Base-by-base conservation (phyloP, 2,888 invertebrate genomes). In the Noctua janthina region DNA sequence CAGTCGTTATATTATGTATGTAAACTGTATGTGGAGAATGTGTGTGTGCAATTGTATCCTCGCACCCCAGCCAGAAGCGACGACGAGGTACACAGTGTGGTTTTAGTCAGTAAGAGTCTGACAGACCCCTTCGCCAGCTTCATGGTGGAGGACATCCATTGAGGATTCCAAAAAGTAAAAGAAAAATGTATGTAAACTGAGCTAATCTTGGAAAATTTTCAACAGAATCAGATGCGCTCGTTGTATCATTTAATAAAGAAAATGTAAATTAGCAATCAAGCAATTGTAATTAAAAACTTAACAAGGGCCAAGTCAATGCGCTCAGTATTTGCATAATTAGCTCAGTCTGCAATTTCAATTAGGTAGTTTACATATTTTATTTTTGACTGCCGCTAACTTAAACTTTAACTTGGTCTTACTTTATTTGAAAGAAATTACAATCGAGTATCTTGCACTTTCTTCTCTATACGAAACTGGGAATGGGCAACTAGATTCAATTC, bases 301-400 rank as follows among this genome's bases (percentile, higher is more conserved):
- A 76, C 51, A 76, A 82, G 23, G 51, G 49, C 54, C 51, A 66
- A 54, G 54, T 81, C 43, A 73, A 49, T 20, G 43, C 35, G 59
- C 51, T 67, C 76, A 5, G 67, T 5, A 62, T 80, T 83, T 69
- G 54, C 77, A 64, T 81, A 76, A 76, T 83, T 54, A 83, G 35
- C 46, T 17, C 0, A n/a, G 70, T 70, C 78, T 83, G 69, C 49
- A 35, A 81, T 64, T 66, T 56, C 70, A 83, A 78, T 64, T 81
- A 56, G 11, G 59, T 76, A 51, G 29, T 35, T 54, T 15, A 51
- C 15, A 11, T 75, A 20, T 39, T 56, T 74, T 39, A 43, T 10
- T 39, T 56, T 74, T 23, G 5, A 7, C 39, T 29, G 29, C 15
- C 4, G 13, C 2, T 56, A 46, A 29, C 35, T 46, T 64, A 23